Evolutionary conservation across 37 sponge, comb jelly and placozoan species (phyloP).

Genomic region (Chondrilla cf. caribensis): DNA sequence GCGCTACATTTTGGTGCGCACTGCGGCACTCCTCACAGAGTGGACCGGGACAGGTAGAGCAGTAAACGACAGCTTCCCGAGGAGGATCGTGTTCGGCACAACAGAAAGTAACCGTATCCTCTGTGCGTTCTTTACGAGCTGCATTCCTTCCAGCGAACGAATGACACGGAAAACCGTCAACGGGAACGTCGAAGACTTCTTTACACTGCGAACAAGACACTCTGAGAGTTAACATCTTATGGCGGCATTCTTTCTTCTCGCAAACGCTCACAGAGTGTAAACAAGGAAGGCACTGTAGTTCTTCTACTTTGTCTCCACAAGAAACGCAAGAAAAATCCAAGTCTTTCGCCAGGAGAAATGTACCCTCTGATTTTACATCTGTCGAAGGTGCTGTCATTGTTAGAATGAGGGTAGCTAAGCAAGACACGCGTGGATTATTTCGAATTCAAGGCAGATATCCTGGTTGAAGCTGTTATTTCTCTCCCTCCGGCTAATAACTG

Average conservation of each 20-base stretch:
- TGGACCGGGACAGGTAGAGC: neutral
- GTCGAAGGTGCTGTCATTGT: too few relatives aligned
- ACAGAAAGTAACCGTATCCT: neutral
- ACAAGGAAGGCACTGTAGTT: constrained; percentile 3
- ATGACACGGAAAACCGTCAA: neutral
- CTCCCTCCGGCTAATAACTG: too few relatives aligned
- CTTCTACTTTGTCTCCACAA: constrained; percentile 8
- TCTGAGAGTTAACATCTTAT: too few relatives aligned
- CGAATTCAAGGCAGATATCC: too few relatives aligned
- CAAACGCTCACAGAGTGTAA: constrained; percentile 16
- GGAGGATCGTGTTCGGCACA: neutral
- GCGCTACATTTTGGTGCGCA: neutral
- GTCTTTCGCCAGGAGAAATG: neutral
- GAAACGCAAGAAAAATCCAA: neutral
- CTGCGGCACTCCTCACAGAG: neutral
- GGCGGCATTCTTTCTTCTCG: neutral
- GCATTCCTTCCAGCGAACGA: constrained; percentile 4
- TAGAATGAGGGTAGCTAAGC: too few relatives aligned
- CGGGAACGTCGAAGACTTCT: neutral
- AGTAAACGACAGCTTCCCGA: neutral
- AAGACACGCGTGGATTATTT: too few relatives aligned
- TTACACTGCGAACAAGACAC: neutral
- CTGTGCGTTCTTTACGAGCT: neutral
- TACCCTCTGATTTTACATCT: too few relatives aligned
- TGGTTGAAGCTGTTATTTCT: too few relatives aligned